These are phyloP conservation scores for Ectropis grisescens DNA, from an alignment of 1,140 invertebrate genomes.

Conservation along the genomic window DNA sequence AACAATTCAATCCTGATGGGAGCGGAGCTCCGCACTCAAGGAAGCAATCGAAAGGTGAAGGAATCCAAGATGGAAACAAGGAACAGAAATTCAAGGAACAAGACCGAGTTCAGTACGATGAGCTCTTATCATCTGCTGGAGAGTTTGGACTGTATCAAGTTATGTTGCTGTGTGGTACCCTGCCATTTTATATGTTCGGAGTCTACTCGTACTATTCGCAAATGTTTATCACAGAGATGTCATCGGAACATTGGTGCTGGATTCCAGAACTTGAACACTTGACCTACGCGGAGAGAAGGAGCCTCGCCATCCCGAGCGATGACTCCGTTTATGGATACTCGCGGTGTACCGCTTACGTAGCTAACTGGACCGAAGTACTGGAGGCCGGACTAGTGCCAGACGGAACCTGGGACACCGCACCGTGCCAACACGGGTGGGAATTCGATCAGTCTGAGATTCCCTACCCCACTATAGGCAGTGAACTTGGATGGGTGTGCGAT, in stretches of 20 bases:
- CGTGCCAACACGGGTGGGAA: constrained; percentile 73
- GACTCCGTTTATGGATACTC: constrained; percentile 40
- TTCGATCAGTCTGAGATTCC: constrained; percentile 69
- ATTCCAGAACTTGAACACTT: constrained; percentile 66
- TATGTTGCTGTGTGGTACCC: constrained; percentile 71
- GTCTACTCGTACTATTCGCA: constrained; percentile 78
- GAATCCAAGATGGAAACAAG: too few relatives aligned
- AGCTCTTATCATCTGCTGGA: constrained; percentile 73
- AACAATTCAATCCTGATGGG: too few relatives aligned
- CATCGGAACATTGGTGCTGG: constrained; percentile 75
- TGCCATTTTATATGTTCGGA: constrained; percentile 68
- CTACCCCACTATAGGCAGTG: constrained; percentile 50
- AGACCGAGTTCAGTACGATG: constrained; percentile 69
- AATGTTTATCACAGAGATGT: constrained; percentile 74
- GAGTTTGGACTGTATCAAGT: constrained; percentile 78
- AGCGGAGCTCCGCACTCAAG: too few relatives aligned
- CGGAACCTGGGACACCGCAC: constrained; percentile 34
- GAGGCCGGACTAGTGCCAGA: constrained; percentile 20
- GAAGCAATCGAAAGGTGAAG: too few relatives aligned
- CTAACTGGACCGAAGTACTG: constrained; percentile 44
- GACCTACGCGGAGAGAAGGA: constrained; percentile 40
- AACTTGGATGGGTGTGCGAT: constrained; percentile 77
- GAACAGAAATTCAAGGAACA: too few relatives aligned
- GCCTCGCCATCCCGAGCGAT: constrained; percentile 36
- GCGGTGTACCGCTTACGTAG: constrained; percentile 33